Conservation (phyloP, 1,140 invertebrate species). For the Tenebrio molitor region DNA sequence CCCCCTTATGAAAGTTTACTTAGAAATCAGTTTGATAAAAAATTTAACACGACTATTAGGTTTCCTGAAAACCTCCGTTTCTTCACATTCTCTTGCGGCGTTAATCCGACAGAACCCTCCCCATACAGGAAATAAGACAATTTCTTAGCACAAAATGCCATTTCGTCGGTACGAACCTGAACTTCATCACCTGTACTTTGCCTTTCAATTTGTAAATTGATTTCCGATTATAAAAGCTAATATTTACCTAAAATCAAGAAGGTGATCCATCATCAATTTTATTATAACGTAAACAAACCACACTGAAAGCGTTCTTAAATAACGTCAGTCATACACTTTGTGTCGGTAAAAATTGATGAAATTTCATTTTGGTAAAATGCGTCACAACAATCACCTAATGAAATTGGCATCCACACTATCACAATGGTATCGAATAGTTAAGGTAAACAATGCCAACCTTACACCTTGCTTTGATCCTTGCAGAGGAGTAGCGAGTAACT, state of each 20-base stretch:
- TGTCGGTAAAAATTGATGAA: conserved; percentile 19
- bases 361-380: conserved; percentile 2
- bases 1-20: too few species aligned
- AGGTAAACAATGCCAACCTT: conserved; percentile 50
- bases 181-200: conserved; percentile 11
- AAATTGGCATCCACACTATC: conserved; percentile 1
- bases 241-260: conserved; percentile 31
- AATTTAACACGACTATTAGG: too few species aligned
- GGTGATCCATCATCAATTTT: conserved; percentile 11
- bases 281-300: background rate
- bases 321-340: too few species aligned
- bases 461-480: conserved; percentile 44
- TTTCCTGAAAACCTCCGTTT: too few species aligned
- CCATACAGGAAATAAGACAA: conserved; percentile 49
- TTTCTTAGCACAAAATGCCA: conserved; percentile 40
- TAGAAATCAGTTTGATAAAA: too few species aligned
- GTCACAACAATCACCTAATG: conserved; percentile 21
- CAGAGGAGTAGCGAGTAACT: background rate
- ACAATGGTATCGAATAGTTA: conserved; percentile 39
- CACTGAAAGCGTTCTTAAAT: background rate
- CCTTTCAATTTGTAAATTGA: conserved; percentile 44
- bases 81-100: too few species aligned
- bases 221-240: conserved; percentile 37
- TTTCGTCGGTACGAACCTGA: conserved; percentile 15
- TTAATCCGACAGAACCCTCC: too few species aligned